Percentiles rank a stretch among this genome's conserved stretches.
Evolutionary conservation across 2,888 invertebrate species (phyloP).

Genomic region (Ophion slaviceki): DNA sequence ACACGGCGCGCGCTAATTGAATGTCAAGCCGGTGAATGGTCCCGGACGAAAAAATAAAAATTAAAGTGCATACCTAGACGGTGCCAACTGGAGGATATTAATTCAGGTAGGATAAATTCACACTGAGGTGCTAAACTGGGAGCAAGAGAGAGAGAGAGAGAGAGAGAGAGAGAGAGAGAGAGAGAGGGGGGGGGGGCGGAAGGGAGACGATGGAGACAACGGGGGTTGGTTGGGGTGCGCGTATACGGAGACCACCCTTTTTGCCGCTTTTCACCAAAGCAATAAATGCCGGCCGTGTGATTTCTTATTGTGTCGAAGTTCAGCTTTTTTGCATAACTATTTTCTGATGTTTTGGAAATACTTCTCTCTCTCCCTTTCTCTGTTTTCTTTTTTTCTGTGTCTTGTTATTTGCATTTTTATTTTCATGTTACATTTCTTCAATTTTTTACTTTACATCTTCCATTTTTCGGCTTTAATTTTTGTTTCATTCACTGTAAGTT

Average conservation of each 20-base stretch:
- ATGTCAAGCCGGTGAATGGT: conserved; percentile 54
- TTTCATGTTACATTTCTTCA: too few relatives aligned
- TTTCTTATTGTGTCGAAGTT: not conserved
- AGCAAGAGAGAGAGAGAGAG: not conserved
- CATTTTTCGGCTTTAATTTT: too few relatives aligned
- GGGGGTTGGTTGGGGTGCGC: not conserved
- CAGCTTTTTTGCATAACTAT: not conserved
- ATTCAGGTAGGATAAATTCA: conserved; percentile 25
- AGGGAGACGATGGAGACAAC: not conserved
- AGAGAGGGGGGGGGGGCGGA: not conserved
- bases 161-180: not conserved
- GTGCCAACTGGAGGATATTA: conserved; percentile 48
- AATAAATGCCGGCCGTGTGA: not conserved
- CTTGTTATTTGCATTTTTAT: too few relatives aligned
- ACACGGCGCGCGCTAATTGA: conserved; percentile 57
- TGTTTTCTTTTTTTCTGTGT: too few relatives aligned
- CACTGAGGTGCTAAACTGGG: not conserved
- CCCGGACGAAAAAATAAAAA: conserved; percentile 10
- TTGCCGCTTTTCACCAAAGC: not conserved
- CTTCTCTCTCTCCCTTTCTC: too few relatives aligned
- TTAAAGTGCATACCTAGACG: conserved; percentile 33
- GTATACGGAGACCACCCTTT: not conserved
- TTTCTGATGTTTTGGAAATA: too few relatives aligned
- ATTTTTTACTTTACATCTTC: too few relatives aligned
- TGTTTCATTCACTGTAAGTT: too few relatives aligned